These are phyloP conservation scores for Clarias fuscus DNA, from an alignment of 2,797 vertebrate species.

Conservation along the genomic window DNA sequence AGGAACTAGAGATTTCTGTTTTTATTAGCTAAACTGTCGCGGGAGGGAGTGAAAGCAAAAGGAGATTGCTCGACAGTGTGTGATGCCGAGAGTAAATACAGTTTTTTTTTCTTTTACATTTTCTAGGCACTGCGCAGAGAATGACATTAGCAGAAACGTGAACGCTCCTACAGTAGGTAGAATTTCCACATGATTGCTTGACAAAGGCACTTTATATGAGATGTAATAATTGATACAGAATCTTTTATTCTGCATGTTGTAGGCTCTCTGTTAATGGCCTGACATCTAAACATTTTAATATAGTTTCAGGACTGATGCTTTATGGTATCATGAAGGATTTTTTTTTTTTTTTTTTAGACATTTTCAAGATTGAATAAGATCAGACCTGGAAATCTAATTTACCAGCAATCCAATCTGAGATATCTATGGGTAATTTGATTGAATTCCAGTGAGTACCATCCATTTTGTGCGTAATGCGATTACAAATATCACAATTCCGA, in stretches of 20 bases:
- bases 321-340: constrained; percentile 58
- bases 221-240: constrained; percentile 8
- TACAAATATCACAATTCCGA: constrained; percentile 56
- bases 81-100: constrained; percentile 11
- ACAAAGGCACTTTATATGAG: constrained; percentile 40
- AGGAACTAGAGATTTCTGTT: constrained; percentile 23
- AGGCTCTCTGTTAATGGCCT: constrained; percentile 41
- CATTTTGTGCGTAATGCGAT: constrained; percentile 60
- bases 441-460: constrained; percentile 55
- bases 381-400: constrained; percentile 69
- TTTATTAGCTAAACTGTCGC: constrained; percentile 32
- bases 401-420: constrained; percentile 67
- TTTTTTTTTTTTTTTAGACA: constrained; percentile 48
- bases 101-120: constrained; percentile 10
- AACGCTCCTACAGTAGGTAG: constrained; percentile 14
- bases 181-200: constrained; percentile 20
- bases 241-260: constrained; percentile 33
- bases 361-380: constrained; percentile 62
- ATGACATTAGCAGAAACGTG: constrained; percentile 27
- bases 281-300: constrained; percentile 65
- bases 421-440: constrained; percentile 62
- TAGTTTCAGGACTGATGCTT: constrained; percentile 58
- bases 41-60: not conserved
- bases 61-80: not conserved
- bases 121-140: not conserved